phyloP scores from a whole-genome alignment of 2,797 vertebrate species.

The Orientallactaga sibirica region DNA sequence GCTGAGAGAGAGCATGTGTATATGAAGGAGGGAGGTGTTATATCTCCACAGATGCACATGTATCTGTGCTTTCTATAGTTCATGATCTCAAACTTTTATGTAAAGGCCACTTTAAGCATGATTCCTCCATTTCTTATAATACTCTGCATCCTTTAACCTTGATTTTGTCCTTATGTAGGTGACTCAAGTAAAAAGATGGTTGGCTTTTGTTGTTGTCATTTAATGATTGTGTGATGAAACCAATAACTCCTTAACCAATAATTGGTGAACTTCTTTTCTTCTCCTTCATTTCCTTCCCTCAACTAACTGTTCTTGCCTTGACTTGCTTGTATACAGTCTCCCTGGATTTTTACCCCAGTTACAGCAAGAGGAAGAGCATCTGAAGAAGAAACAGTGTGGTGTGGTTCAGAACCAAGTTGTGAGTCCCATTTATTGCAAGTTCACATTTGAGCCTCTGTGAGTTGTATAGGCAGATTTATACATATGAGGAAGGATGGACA shows the following conservation, averaged over 20 bases:
- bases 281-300: background rate
- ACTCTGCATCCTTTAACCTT: slow-evolving; percentile 4
- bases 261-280: background rate
- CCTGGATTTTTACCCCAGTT: background rate
- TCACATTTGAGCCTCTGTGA: slow-evolving; percentile 2
- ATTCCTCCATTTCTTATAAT: slow-evolving; percentile 5
- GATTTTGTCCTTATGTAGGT: slow-evolving; percentile 13
- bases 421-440: background rate
- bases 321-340: background rate
- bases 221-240: background rate
- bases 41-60: background rate
- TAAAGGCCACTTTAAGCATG: background rate
- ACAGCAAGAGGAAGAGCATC: background rate
- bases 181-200: background rate
- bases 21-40: background rate
- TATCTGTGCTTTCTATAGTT: slow-evolving; percentile 10
- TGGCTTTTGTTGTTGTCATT: slow-evolving; percentile 19
- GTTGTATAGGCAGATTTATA: background rate
- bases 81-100: background rate
- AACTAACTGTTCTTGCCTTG: background rate
- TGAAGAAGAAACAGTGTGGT: background rate
- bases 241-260: background rate
- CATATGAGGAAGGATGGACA: background rate
- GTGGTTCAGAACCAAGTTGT: slow-evolving; percentile 19
- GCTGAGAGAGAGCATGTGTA: background rate